Evolutionary conservation across 2,797 vertebrate species (phyloP), one percentile per base, ranked within the genome.

Genomic region (Enteromius mattozi): DNA sequence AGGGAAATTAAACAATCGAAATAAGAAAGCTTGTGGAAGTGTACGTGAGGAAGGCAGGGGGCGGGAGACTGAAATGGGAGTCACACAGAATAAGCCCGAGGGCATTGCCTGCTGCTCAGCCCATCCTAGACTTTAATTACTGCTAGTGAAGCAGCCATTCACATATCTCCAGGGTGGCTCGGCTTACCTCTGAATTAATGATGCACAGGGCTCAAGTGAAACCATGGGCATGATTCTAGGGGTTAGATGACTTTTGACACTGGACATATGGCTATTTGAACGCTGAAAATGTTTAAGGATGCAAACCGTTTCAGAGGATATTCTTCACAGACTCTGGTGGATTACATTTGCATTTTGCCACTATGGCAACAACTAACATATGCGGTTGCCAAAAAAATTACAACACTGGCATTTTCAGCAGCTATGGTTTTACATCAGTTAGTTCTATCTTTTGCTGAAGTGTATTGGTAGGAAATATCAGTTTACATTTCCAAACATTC

Each of bases 81-180:
- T 81, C 61, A 61, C 47, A 42, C 69, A 61, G 84, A 86, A 87
- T 85, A 87, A 84, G 82, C 76, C 75, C 13, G 35, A 66, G 71
- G 86, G 87, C 87, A 89, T 85, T 78, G 74, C 74, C 24, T 78
- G 81, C 77, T 76, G 61, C 82, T 75, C 77, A 80, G 75, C 75
- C 86, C 79, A 86, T 89, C 74, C 84, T 71, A 54, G 66, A 84
- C 86, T 88, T 89, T 90, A 90, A 90, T 90, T 86, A 70, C 84
- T 85, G 81, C 81, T 80, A 86, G 84, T 77, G 82, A 74, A 86
- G 85, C 87, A 80, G 45, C 88, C 87, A 86, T 90, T 91, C 86
- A 83, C 81, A 80, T 47, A 75, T 59, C 70, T 81, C 81, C 74
- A 78, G 88, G 86, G 84, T 80, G 84, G 86, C 19, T 86, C 27